phyloP scores from a whole-genome alignment of 2,797 vertebrate species.

The Microctenopoma stevenorrisi region DNA sequence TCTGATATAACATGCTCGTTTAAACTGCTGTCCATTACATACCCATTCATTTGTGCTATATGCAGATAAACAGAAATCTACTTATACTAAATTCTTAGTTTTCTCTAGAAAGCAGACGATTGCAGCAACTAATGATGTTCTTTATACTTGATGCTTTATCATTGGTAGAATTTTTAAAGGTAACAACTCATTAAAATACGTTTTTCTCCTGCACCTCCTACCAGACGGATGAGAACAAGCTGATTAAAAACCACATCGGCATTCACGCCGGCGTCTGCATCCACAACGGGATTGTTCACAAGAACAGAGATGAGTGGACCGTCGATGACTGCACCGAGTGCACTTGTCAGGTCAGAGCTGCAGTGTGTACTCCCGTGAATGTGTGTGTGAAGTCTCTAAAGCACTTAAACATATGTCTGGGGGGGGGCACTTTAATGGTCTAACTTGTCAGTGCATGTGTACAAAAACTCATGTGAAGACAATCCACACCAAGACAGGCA shows the following conservation, averaged over 20 bases:
- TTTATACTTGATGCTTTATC: neutral
- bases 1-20: too few relatives aligned
- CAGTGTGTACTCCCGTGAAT: neutral
- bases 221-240: slow-evolving; percentile 90
- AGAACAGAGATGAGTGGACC: slow-evolving; percentile 94
- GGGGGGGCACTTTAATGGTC: neutral
- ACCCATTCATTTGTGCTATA: too few relatives aligned
- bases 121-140: neutral
- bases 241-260: slow-evolving; percentile 82
- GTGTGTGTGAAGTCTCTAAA: slow-evolving; percentile 4
- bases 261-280: slow-evolving; percentile 88
- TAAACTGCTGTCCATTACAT: too few relatives aligned
- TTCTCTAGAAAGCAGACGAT: too few relatives aligned
- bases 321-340: slow-evolving; percentile 97
- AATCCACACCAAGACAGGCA: slow-evolving; percentile 12
- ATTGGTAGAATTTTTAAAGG: neutral
- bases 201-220: neutral
- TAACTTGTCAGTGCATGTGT: slow-evolving; percentile 21
- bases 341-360: slow-evolving; percentile 91
- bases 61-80: too few relatives aligned
- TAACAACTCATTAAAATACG: neutral
- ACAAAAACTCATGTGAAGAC: slow-evolving; percentile 21
- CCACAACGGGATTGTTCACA: slow-evolving; percentile 92
- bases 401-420: slow-evolving; percentile 18
- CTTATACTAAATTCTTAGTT: too few relatives aligned